Evolutionary conservation across 1,140 invertebrate species (phyloP), one percentile per base, ranked within the genome.

Genomic region (Conus betulinus): DNA sequence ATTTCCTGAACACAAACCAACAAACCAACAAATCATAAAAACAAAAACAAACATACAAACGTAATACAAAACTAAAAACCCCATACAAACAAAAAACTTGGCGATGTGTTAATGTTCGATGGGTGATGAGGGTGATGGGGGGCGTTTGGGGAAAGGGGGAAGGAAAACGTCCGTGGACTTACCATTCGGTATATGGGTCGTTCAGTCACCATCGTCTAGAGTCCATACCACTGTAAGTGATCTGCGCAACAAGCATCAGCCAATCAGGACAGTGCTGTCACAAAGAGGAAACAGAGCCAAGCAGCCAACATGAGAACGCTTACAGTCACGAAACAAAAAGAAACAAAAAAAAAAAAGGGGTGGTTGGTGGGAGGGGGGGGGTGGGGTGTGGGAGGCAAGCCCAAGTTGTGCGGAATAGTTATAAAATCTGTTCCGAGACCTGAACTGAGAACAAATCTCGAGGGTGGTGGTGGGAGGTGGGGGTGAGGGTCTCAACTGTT

Each of bases 181-280:
- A 71, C 67, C 67, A 71, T 71, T 20, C 67, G 15, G 67, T n/a
- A n/a, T 71, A 71, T 20, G 67, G 67, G 67, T 71, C 67, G 20
- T n/a, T 71, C 67, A n/a, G 67, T 71, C 20, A 71, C 23, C 79
- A 81, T 81, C 39, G 79, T 81, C 39, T 81, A n/a, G n/a, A 51
- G 79, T 81, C 79, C 79, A 81, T 53, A 52, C 51, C 15, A 53
- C 79, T 3, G 39, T 81, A 53, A 2, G 39, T 51, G 53, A 81
- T 53, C 51, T 78, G 76, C 25, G 25, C n/a, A 78, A 78, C 76
- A 78, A 78, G 11, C 25, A 78, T 10, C 76, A 78, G 27, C 76
- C 76, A 78, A 78, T 78, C n/a, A 78, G 8, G 20, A 78, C 5
- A 78, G 27, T n/a, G 17, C 25, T n/a, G 25, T 39, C 39, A 71